Evolutionary conservation across 1,140 invertebrate genomes (phyloP).

Genomic region (Pseudomyrmex sp.): DNA sequence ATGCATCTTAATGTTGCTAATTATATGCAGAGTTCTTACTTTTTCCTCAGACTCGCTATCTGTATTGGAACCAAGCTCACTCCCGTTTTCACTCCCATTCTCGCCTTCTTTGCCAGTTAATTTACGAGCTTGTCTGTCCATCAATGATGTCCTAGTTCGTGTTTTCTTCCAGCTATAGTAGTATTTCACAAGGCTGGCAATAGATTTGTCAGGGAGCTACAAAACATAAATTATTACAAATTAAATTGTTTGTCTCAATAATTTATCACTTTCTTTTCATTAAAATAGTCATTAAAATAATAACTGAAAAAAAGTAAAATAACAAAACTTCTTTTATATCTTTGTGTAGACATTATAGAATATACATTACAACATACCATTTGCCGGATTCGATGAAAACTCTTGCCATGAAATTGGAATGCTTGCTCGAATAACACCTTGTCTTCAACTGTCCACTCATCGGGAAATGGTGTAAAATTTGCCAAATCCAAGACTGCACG

Average conservation of each 20-base stretch:
- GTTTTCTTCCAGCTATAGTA: slow-evolving; percentile 99
- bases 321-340: too few relatives aligned
- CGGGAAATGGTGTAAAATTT: slow-evolving; percentile 98
- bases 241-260: slow-evolving; percentile 13
- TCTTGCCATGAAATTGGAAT: slow-evolving; percentile 99
- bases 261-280: neutral
- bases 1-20: slow-evolving; percentile 63
- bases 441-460: slow-evolving; percentile 99
- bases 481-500: slow-evolving; percentile 96
- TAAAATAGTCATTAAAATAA: too few relatives aligned
- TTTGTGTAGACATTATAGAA: neutral
- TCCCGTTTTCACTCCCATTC: slow-evolving; percentile 91
- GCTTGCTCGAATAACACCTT: slow-evolving; percentile 99
- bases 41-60: slow-evolving; percentile 96
- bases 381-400: slow-evolving; percentile 98
- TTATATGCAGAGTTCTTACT: slow-evolving; percentile 87
- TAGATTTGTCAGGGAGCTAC: slow-evolving; percentile 97
- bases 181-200: slow-evolving; percentile 98
- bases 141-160: slow-evolving; percentile 94
- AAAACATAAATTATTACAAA: slow-evolving; percentile 71
- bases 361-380: slow-evolving; percentile 90
- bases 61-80: slow-evolving; percentile 91
- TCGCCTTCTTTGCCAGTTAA: slow-evolving; percentile 87
- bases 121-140: slow-evolving; percentile 95
- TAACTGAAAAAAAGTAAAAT: too few relatives aligned